Conservation (phyloP, 2,797 vertebrate species). For the Scolopax bukidnonensis region DNA sequence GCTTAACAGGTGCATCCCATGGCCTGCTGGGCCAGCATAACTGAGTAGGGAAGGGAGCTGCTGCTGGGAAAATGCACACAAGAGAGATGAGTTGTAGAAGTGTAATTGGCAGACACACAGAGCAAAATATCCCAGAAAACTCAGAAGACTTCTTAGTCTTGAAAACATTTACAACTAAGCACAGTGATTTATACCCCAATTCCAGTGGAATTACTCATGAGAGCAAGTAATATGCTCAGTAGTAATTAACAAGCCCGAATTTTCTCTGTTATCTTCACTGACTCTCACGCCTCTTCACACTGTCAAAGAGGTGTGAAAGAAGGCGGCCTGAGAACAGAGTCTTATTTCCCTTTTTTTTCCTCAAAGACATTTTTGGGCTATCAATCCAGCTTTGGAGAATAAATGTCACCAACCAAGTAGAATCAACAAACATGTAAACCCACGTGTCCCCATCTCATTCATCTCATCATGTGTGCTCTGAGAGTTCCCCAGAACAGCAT, state of each 20-base stretch:
- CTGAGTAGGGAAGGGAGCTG: constrained; percentile 9
- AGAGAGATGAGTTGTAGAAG: constrained; percentile 35
- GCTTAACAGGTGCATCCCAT: background rate
- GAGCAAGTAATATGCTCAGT: constrained; percentile 37
- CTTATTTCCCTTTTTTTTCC: background rate
- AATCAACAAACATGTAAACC: constrained; percentile 10
- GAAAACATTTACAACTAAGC: constrained; percentile 19
- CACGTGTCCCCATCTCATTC: background rate
- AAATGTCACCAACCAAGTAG: background rate
- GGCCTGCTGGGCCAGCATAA: background rate
- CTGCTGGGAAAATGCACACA: background rate
- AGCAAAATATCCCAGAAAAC: constrained; percentile 21
- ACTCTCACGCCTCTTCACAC: background rate
- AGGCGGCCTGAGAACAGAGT: background rate
- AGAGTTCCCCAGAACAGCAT: background rate
- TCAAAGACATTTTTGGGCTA: background rate
- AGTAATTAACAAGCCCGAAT: constrained; percentile 14
- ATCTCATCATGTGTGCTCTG: background rate
- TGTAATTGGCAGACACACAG: background rate
- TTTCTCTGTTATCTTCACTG: constrained; percentile 42
- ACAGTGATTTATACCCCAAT: constrained; percentile 17
- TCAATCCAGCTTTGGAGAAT: background rate
- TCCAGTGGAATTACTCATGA: constrained; percentile 44
- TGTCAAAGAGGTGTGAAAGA: constrained; percentile 41
- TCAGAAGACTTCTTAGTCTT: constrained; percentile 27